Conservation (phyloP, 2,113 vertebrate species). For the Rhodinocichla rosea region DNA sequence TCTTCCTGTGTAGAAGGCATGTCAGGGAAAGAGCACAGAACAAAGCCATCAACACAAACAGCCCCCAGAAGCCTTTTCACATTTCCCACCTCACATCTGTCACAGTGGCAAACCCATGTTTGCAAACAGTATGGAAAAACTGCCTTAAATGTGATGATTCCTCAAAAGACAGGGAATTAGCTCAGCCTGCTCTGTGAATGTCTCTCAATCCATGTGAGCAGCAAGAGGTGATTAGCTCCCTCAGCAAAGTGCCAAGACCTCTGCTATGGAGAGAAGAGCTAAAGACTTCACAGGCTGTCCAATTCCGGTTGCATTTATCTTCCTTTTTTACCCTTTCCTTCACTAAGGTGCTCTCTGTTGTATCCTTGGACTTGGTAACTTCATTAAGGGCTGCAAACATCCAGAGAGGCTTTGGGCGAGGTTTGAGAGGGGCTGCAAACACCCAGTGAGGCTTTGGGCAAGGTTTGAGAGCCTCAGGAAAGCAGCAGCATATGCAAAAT, state of each 20-base stretch:
- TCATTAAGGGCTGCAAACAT: background rate
- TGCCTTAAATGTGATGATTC: background rate
- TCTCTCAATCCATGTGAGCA: background rate
- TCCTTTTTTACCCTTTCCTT: background rate
- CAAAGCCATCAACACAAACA: background rate
- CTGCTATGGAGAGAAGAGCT: background rate
- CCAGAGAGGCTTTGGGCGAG: background rate
- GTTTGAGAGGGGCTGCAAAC: background rate
- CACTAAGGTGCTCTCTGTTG: background rate
- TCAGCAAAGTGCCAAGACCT: background rate
- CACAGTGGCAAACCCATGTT: background rate
- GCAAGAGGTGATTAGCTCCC: background rate
- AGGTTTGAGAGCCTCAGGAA: background rate
- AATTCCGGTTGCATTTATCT: background rate
- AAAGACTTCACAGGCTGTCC: background rate
- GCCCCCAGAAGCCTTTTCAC: background rate
- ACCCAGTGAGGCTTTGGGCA: background rate
- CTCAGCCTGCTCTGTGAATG: background rate
- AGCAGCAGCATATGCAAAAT: background rate
- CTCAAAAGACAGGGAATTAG: background rate
- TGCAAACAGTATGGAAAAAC: background rate
- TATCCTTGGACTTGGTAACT: background rate
- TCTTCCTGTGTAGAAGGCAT: background rate
- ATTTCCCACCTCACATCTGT: slow-evolving; percentile 8
- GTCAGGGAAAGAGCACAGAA: background rate